Evolutionary conservation across 1,140 invertebrate genomes (phyloP), one percentile per base, ranked within the genome.

Genomic region (Prorops nasuta): DNA sequence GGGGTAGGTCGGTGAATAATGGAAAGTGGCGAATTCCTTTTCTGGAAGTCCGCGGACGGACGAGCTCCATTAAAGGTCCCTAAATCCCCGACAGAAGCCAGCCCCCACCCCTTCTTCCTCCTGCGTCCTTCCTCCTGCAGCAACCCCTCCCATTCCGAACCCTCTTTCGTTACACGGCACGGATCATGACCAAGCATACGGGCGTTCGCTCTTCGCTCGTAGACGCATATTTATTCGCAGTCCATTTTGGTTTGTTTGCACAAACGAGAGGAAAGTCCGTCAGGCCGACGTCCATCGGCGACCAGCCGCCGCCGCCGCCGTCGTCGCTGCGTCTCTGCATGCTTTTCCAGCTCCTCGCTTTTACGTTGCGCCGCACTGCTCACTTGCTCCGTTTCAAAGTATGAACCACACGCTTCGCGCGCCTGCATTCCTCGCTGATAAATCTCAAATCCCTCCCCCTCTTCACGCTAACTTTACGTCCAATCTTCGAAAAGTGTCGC

Each of bases 161-260:
- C 52, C 62, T 58, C 59, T 54, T 64, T 61, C 62, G 66, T n/a
- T 67, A 70, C 64, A 65, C 64, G 63, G 54, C 63, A 49, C 6
- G 66, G 72, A 76, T 77, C 75, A 77, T 77, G 75, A 77, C 75
- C 69, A 67, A 66, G 75, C 73, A 77, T 77, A 75, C 72, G 72
- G 67, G 71, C 59, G 64, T 67, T 67, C 69, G 67, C 66, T 72
- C 59, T n/a, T 70, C 63, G 62, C 63, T 66, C 60, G 66, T 72
- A 72, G 69, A 72, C 71, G 71, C 71, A 72, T 76, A 77, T 77
- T 76, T 77, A 76, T 75, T 72, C 74, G 65, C 65, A 75, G 75
- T 76, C 73, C 75, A 77, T 77, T 77, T 76, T 76, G 66, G 70
- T 70, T 69, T 77, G 73, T 77, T 77, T 77, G 69, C 73, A 64